phyloP scores from a whole-genome alignment of 2,797 vertebrate genomes.

The Heteromormyrus szaboi region DNA sequence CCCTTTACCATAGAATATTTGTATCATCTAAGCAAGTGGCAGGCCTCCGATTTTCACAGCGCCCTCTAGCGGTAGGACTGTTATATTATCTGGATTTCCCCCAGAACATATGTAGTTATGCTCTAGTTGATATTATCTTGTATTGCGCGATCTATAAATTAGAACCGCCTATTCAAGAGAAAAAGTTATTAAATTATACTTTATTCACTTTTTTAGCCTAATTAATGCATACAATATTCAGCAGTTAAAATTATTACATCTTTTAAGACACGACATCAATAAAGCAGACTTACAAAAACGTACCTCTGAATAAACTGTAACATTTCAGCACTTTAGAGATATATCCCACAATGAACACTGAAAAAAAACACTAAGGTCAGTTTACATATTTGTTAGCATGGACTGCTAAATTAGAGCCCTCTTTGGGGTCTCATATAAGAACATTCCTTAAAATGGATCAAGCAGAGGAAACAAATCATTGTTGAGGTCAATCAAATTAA shows the following conservation, averaged over 20 bases:
- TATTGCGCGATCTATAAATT: not conserved
- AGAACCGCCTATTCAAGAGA: not conserved
- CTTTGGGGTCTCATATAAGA: not conserved
- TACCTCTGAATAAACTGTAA: not conserved
- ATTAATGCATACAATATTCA: conserved; percentile 3
- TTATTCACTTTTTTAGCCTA: not conserved
- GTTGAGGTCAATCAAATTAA: not conserved
- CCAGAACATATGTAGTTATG: not conserved
- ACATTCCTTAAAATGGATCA: not conserved
- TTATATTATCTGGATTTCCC: not conserved
- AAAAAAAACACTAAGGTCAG: not conserved
- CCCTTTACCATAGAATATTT: conserved; percentile 10
- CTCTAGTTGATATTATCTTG: not conserved
- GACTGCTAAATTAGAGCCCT: not conserved
- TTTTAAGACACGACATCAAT: not conserved
- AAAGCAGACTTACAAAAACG: not conserved
- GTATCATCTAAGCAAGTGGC: not conserved
- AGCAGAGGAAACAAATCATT: not conserved
- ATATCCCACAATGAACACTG: not conserved
- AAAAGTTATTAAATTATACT: not conserved
- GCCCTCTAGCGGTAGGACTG: conserved; percentile 31
- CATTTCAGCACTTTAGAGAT: not conserved
- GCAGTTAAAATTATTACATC: not conserved
- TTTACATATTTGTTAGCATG: conserved; percentile 10
- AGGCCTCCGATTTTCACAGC: conserved; percentile 20